Conservation (phyloP, 2,888 invertebrate species). For the Lasiommata megera region DNA sequence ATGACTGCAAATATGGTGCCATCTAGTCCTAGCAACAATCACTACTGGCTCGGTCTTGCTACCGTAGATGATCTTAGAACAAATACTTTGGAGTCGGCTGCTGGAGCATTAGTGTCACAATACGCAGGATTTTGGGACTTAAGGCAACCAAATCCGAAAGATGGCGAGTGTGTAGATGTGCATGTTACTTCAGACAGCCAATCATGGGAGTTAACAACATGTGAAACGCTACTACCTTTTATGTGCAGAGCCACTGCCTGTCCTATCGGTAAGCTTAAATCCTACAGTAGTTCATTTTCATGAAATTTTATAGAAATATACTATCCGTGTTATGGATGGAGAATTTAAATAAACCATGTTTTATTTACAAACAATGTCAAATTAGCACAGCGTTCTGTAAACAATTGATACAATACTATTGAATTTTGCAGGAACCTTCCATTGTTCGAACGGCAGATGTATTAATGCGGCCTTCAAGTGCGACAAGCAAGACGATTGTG, state of each 20-base stretch:
- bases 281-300: background rate
- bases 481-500: conserved; percentile 96
- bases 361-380: conserved; percentile 15
- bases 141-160: conserved; percentile 91
- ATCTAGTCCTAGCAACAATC: conserved; percentile 84
- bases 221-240: conserved; percentile 96
- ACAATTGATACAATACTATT: conserved; percentile 51
- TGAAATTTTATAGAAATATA: background rate
- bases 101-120: conserved; percentile 93
- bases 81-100: conserved; percentile 96
- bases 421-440: conserved; percentile 87
- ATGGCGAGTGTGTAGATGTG: conserved; percentile 95
- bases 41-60: conserved; percentile 95
- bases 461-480: conserved; percentile 95
- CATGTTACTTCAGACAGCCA: conserved; percentile 86
- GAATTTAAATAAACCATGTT: background rate
- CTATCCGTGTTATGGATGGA: background rate
- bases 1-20: conserved; percentile 91
- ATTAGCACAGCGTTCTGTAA: conserved; percentile 28
- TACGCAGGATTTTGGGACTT: conserved; percentile 97
- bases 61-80: conserved; percentile 95
- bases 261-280: conserved; percentile 84
- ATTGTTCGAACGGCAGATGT: conserved; percentile 96
- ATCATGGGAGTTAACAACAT: conserved; percentile 96
- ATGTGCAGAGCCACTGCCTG: conserved; percentile 96